These are phyloP conservation scores for Drosophila dives DNA, from an alignment of 2,888 invertebrate species.

Conservation along the genomic window DNA sequence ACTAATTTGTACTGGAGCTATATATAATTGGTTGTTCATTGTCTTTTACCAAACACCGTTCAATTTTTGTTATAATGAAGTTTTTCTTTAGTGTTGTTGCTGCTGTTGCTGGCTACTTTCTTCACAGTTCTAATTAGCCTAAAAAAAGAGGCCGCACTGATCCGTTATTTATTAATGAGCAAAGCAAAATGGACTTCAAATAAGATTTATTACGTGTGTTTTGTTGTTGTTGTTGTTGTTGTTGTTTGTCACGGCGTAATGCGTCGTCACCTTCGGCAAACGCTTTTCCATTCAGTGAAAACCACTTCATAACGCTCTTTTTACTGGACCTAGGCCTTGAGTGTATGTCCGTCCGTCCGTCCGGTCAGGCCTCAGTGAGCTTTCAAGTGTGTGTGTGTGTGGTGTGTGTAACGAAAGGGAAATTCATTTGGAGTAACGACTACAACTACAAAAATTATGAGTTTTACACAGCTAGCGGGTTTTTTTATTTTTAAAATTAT, in stretches of 20 bases:
- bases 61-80: conserved; percentile 31
- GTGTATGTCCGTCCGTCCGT: neutral
- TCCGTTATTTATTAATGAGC: conserved; percentile 72
- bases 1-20: conserved; percentile 56
- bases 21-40: conserved; percentile 50
- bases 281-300: conserved; percentile 55
- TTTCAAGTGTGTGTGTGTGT: conserved; percentile 34
- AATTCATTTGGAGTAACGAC: conserved; percentile 31
- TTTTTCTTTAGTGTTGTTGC: conserved; percentile 8
- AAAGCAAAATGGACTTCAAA: conserved; percentile 31
- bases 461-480: conserved; percentile 13
- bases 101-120: conserved; percentile 39
- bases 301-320: conserved; percentile 25
- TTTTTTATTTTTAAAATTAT: neutral
- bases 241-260: conserved; percentile 27
- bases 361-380: conserved; percentile 40
- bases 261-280: conserved; percentile 44
- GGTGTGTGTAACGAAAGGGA: conserved; percentile 58
- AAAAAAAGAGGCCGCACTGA: conserved; percentile 38
- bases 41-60: conserved; percentile 50
- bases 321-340: conserved; percentile 40
- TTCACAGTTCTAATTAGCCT: conserved; percentile 58
- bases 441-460: conserved; percentile 26
- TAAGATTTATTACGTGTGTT: conserved; percentile 52
- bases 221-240: conserved; percentile 1